These are phyloP conservation scores for Lepus americanus DNA, from an alignment of 2,113 vertebrate species.

Conservation along the genomic window DNA sequence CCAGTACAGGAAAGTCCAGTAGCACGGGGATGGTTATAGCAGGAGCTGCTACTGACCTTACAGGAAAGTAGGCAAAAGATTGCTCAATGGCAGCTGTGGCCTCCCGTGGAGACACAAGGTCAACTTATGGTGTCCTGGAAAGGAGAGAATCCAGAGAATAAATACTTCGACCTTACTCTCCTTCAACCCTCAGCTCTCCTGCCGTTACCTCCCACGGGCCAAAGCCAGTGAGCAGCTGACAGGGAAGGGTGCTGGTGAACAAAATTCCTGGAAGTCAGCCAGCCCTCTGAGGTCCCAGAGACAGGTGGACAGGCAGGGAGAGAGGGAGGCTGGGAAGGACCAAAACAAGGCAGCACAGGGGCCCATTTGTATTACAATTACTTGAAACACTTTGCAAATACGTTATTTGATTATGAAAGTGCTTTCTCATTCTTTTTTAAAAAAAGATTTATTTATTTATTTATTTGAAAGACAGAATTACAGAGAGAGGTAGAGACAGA, in stretches of 20 bases:
- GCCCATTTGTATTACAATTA: neutral
- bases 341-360: neutral
- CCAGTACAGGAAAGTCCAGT: neutral
- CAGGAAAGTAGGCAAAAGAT: neutral
- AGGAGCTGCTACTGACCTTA: neutral
- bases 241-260: neutral
- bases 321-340: accelerated
- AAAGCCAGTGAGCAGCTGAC: neutral
- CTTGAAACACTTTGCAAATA: neutral
- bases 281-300: neutral
- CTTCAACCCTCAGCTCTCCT: neutral
- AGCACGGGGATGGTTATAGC: too few species aligned
- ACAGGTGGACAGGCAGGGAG: neutral
- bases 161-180: neutral
- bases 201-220: neutral
- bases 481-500: too few species aligned
- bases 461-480: too few species aligned
- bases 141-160: too few species aligned
- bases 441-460: too few species aligned
- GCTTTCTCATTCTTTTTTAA: neutral
- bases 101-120: neutral
- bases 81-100: neutral
- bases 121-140: neutral
- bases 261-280: neutral
- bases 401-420: neutral